A percentile compares a stretch with the other conserved stretches of the same genome.
phyloP scores from a whole-genome alignment of 2,113 vertebrate species.

The Cacatua alba region DNA sequence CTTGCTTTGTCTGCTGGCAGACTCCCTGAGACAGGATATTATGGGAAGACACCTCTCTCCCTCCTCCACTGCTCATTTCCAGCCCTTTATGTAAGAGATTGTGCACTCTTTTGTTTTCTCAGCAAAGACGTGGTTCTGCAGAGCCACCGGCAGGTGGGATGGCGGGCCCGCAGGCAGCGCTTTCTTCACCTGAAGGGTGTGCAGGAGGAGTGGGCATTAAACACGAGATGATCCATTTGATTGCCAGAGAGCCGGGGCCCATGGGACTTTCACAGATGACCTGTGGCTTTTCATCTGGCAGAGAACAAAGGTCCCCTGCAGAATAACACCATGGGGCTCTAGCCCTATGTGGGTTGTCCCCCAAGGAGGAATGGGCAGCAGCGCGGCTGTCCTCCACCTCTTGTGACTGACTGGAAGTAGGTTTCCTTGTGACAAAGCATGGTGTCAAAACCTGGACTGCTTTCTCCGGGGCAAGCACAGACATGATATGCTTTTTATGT shows the following conservation, averaged over 20 bases:
- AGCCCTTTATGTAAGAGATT: background rate
- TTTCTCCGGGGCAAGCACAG: background rate
- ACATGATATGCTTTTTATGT: background rate
- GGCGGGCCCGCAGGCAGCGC: fast-evolving
- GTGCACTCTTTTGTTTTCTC: background rate
- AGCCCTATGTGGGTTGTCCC: fast-evolving
- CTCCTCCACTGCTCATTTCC: background rate
- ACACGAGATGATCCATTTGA: background rate
- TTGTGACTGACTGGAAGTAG: background rate
- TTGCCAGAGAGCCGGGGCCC: background rate
- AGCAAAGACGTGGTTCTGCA: background rate
- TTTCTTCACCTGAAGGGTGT: background rate
- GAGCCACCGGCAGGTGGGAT: background rate
- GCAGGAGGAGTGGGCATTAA: background rate
- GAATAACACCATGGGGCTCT: background rate
- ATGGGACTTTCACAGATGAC: background rate
- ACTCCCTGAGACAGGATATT: background rate
- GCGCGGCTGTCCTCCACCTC: fast-evolving
- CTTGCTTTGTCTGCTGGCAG: slow-evolving; percentile 47
- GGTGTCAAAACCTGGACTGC: background rate
- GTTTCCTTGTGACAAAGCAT: background rate
- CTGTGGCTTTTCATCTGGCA: background rate
- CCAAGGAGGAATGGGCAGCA: fast-evolving
- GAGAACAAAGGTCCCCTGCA: background rate
- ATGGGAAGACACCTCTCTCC: slow-evolving; percentile 7